phyloP scores from a whole-genome alignment of 1,140 invertebrate species.

The Sinella curviseta region DNA sequence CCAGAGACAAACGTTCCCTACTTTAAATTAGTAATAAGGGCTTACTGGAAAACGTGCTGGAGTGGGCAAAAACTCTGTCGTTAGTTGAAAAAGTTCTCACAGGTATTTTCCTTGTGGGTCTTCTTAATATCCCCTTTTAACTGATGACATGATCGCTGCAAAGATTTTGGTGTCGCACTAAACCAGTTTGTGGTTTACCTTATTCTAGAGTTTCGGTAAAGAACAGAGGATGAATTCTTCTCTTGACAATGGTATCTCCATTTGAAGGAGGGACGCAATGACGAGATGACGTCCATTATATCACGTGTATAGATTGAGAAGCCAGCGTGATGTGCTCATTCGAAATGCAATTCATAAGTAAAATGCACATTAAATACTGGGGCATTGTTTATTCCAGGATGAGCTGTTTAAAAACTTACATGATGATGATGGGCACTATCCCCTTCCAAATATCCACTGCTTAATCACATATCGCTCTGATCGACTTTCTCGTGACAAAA shows the following conservation, averaged over 20 bases:
- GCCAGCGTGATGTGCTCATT: no score
- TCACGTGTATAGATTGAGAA: no score
- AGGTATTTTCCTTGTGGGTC: background rate
- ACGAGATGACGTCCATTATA: no score
- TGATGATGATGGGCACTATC: no score
- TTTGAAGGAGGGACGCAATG: no score
- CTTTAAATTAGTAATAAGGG: background rate
- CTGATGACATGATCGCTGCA: background rate
- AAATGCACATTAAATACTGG: no score
- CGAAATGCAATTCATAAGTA: no score
- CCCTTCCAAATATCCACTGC: no score
- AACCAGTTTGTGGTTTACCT: conserved; percentile 10
- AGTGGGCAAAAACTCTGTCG: background rate
- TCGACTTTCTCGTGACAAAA: conserved; percentile 18
- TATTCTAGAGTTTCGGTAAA: background rate
- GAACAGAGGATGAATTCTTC: no score
- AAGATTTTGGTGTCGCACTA: background rate
- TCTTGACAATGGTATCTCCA: no score
- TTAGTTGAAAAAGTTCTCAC: background rate
- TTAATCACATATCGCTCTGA: background rate
- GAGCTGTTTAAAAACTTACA: no score
- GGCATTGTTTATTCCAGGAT: no score
- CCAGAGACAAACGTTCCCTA: background rate
- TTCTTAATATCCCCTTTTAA: background rate
- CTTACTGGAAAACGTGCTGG: background rate